Percentiles rank a stretch among this genome's conserved stretches.
These are phyloP conservation scores for Thaleichthys pacificus DNA, from an alignment of 2,797 vertebrate genomes.

Conservation along the genomic window DNA sequence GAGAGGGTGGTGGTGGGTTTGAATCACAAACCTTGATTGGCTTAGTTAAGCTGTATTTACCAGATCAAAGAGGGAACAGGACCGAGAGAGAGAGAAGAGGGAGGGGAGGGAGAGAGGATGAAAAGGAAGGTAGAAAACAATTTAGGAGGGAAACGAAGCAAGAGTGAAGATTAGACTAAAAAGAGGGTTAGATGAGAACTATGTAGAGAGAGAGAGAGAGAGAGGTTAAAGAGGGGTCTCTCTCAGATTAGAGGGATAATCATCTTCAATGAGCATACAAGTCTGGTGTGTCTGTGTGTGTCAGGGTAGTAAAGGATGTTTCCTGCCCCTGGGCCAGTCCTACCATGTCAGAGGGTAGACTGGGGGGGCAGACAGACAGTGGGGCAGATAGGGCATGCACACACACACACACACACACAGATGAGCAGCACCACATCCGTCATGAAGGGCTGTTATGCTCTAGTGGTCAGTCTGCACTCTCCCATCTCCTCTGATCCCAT, in stretches of 20 bases:
- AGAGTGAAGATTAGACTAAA: background rate
- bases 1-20: slow-evolving; percentile 22
- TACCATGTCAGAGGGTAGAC: background rate
- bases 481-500: no score
- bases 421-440: slow-evolving; percentile 42
- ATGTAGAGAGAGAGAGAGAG: no score
- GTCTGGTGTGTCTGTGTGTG: slow-evolving; percentile 16
- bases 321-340: no score
- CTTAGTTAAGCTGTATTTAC: slow-evolving; percentile 41
- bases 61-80: slow-evolving; percentile 19
- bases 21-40: slow-evolving; percentile 54
- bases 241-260: no score
- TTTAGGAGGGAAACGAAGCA: background rate
- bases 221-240: background rate
- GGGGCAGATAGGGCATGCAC: no score
- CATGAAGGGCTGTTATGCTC: slow-evolving; percentile 39
- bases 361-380: background rate
- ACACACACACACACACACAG: background rate
- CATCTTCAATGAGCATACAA: background rate
- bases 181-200: background rate
- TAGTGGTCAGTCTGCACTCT: slow-evolving; percentile 26
- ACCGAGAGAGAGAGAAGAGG: slow-evolving; percentile 25
- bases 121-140: background rate
- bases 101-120: background rate
- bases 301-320: no score